Conservation (phyloP, 2,888 invertebrate species). For the Hyles lineata region DNA sequence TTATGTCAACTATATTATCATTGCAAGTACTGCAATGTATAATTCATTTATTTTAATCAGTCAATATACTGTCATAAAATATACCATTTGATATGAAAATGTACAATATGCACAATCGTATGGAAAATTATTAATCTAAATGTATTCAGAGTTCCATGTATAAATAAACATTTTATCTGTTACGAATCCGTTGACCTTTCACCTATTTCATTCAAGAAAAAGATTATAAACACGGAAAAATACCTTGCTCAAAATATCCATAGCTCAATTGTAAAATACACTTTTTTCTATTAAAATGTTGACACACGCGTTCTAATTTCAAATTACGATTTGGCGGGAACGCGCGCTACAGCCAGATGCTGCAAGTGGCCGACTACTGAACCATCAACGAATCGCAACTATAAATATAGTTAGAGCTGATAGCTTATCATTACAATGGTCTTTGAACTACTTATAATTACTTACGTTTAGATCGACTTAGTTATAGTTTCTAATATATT, state of each 20-base stretch:
- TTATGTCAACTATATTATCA: too few relatives aligned
- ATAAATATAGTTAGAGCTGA: constrained; percentile 31
- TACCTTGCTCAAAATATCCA: constrained; percentile 32
- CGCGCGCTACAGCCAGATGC: constrained; percentile 8
- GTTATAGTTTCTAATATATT: not conserved
- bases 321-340: constrained; percentile 2
- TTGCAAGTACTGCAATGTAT: too few relatives aligned
- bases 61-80: too few relatives aligned
- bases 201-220: not conserved
- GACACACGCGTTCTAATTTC: constrained; percentile 24
- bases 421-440: constrained; percentile 33
- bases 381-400: constrained; percentile 23
- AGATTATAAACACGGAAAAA: not conserved
- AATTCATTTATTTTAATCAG: too few relatives aligned
- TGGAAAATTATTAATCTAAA: not conserved
- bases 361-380: constrained; percentile 27
- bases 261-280: not conserved
- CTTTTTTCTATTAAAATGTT: not conserved
- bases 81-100: too few relatives aligned
- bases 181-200: constrained; percentile 20
- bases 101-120: too few relatives aligned
- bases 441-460: constrained; percentile 12
- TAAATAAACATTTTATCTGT: constrained; percentile 21
- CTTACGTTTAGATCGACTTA: constrained; percentile 1
- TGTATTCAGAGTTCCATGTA: not conserved